Conservation (phyloP, 2,888 invertebrate species). For the Phortica magna region DNA sequence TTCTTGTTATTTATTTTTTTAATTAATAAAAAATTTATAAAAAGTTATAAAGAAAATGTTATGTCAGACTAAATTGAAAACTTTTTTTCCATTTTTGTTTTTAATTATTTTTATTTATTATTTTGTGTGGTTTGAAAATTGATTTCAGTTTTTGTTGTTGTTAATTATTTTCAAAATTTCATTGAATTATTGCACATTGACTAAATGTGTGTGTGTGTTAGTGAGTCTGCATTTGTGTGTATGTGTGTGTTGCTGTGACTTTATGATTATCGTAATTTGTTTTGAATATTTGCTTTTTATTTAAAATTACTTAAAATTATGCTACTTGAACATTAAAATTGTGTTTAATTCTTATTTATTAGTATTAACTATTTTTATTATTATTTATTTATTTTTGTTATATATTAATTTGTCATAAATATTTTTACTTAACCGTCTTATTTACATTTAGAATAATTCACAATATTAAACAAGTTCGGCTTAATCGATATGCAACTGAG, state of each 20-base stretch:
- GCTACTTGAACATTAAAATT: constrained; percentile 65
- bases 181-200: constrained; percentile 46
- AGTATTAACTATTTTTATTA: constrained; percentile 47
- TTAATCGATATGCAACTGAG: constrained; percentile 55
- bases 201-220: constrained; percentile 49
- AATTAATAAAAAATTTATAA: constrained; percentile 48
- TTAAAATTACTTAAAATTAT: constrained; percentile 37
- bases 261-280: constrained; percentile 59
- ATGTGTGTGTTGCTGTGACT: constrained; percentile 41
- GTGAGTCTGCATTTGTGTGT: constrained; percentile 37
- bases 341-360: constrained; percentile 46
- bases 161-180: constrained; percentile 55
- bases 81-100: neutral
- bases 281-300: constrained; percentile 41
- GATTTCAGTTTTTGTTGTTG: constrained; percentile 52
- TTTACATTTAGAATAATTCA: constrained; percentile 73
- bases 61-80: constrained; percentile 40
- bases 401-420: constrained; percentile 47
- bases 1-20: constrained; percentile 11
- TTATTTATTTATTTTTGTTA: constrained; percentile 41
- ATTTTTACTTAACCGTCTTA: constrained; percentile 59
- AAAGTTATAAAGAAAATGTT: constrained; percentile 36
- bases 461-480: constrained; percentile 66
- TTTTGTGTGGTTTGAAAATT: constrained; percentile 30
- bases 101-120: constrained; percentile 34